Base-by-base conservation (phyloP, 2,797 vertebrate species). In the Pseudochirops corinnae region DNA sequence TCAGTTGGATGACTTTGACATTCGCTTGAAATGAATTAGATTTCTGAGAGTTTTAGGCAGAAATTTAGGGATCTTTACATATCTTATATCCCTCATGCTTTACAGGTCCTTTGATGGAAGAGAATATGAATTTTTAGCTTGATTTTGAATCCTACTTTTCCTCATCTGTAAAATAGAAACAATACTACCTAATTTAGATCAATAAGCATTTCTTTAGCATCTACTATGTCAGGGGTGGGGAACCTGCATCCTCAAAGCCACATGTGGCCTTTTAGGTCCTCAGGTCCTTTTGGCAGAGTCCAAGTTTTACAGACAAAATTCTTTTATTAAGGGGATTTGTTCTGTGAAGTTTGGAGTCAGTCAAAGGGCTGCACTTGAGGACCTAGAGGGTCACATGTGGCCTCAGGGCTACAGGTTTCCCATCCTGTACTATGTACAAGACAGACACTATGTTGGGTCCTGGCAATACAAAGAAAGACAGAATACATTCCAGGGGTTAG, bases 21-120 rank as follows among this genome's bases (percentile, higher is more conserved):
- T 94, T 97, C 95, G 29, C 91, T 93, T 95, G 87, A 97, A 94
- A 95, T 93, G 12, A 92, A 56, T 93, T 97, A 56, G 28, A n/a
- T 0, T 24, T 94, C 52, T 94, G 46, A 13, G 13, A 31, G 74
- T 91, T 62, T 33, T 93, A 55, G 93, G 0, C 0, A 58, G 4
- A 33, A 14, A 60, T 55, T 94, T 46, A 90, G 46, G 46, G 92
- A 93, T 95, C 95, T 57, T 97, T 96, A 52, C 9, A 5, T 93
- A 97, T 95, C 4, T 57, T 93, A 26, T 13, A 55, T 93, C 2
- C 91, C 90, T 93, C 26, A 93, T 57, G 39, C 92, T 92, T 60
- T 95, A 46, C 9, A 90, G 39, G 33, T 92, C 58, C 1, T 26
- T 82, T 90, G 33, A 39, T 24, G 57, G 58, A 95, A 97, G 29